Base-by-base conservation (phyloP, 1,140 invertebrate genomes). In the Andrena cerasifolii region DNA sequence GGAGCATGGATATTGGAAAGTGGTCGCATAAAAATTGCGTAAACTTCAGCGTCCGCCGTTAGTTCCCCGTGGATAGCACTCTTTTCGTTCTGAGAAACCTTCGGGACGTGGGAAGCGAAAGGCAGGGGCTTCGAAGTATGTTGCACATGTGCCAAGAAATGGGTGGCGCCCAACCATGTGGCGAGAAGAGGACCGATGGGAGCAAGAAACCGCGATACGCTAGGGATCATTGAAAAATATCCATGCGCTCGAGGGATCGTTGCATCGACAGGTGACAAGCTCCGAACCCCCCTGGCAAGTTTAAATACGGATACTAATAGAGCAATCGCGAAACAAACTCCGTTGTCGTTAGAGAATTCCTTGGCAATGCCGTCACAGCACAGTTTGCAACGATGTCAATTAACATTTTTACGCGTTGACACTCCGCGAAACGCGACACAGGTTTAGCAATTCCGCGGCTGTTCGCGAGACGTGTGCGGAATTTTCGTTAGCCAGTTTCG, bases 51-150 rank as follows among this genome's bases (percentile, higher is more conserved):
- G 66, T 61, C 71, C 45, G 65, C 40, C n/a, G 67, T 51, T 70
- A 49, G 73, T 24, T 58, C 75, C 63, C 28, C 33, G 40, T 72
- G 62, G 49, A 63, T 61, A 40, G 71, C 65, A 59, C 28, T 26
- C 66, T 80, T 72, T 79, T 78, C 78, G 67, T 88, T 86, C 80
- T 79, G 56, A 85, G 86, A 85, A 82, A 74, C 51, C 75, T 77
- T 72, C 58, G 36, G 76, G 79, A 87, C 87, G 88, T 89, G 88
- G 88, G 86, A 87, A 89, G 84, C 80, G 70, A 86, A 68, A 83
- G 79, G 61, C 73, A 75, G 78, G 65, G 63, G 65, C 45, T 72
- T 72, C 68, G 56, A 83, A 65, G 63, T 78, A 80, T 78, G 83
- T 66, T 79, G 70, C 79, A 86, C 86, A 87, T 85, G 82, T 87